Evolutionary conservation across 2,797 vertebrate genomes (phyloP).

Genomic region (Lateolabrax maculatus): DNA sequence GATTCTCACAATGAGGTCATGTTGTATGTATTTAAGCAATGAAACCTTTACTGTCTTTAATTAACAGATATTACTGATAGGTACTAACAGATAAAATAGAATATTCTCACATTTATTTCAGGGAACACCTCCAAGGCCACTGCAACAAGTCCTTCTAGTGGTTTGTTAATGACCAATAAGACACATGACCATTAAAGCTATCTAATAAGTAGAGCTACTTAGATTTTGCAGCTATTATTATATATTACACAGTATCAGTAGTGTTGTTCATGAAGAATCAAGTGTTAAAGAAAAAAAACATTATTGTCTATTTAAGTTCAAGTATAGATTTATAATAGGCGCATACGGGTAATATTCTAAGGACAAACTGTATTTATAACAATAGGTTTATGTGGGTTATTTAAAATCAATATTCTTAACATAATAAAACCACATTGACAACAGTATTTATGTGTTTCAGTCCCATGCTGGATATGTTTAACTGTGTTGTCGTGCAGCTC

Average conservation of each 20-base stretch:
- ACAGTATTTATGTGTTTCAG: no score
- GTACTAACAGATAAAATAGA: neutral
- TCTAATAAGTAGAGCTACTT: no score
- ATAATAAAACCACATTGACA: neutral
- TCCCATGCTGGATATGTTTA: neutral
- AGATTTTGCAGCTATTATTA: neutral
- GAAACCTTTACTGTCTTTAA: neutral
- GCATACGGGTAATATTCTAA: neutral
- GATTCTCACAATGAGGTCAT: neutral
- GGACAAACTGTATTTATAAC: no score
- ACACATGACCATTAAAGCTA: no score
- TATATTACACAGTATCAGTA: neutral
- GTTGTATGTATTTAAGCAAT: neutral
- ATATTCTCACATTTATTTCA: neutral
- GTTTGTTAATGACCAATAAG: no score
- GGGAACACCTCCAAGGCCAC: neutral
- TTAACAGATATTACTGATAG: neutral
- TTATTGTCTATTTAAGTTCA: neutral
- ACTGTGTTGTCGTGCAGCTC: neutral
- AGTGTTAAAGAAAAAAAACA: neutral
- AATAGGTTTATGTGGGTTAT: no score
- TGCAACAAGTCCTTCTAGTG: neutral
- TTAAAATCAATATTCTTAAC: neutral
- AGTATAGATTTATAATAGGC: no score
- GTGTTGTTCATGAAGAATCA: neutral